Conservation (phyloP, 2,113 vertebrate species). For the Candoia aspera region DNA sequence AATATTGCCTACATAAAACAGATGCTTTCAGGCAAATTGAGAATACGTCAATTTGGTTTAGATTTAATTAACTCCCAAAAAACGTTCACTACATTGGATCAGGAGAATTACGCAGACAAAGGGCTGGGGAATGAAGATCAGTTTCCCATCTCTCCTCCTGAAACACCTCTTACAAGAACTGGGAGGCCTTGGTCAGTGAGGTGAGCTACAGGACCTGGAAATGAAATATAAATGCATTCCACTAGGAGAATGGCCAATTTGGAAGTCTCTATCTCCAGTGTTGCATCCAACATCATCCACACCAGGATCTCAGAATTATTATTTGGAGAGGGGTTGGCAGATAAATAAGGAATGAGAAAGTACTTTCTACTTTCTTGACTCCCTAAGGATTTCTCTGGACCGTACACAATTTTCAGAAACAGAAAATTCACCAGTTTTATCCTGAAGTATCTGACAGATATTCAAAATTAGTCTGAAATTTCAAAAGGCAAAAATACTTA, state of each 20-base stretch:
- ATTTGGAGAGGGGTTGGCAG: background rate
- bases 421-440: background rate
- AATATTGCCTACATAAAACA: slow-evolving; percentile 1
- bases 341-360: background rate
- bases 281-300: background rate
- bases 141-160: background rate
- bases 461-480: background rate
- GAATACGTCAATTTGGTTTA: background rate
- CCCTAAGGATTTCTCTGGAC: background rate
- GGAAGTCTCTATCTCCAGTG: background rate
- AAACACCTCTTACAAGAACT: background rate
- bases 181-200: background rate
- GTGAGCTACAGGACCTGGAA: background rate
- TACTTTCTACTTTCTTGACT: background rate
- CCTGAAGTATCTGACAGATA: background rate
- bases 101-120: background rate
- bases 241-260: background rate
- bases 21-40: background rate
- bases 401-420: background rate
- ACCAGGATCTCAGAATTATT: background rate
- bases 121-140: background rate
- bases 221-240: background rate
- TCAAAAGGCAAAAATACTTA: slow-evolving; percentile 15
- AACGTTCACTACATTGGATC: background rate
- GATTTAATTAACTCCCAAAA: background rate